Evolutionary conservation across 2,797 vertebrate species (phyloP).

Genomic region (Paramormyrops hopkinsi): DNA sequence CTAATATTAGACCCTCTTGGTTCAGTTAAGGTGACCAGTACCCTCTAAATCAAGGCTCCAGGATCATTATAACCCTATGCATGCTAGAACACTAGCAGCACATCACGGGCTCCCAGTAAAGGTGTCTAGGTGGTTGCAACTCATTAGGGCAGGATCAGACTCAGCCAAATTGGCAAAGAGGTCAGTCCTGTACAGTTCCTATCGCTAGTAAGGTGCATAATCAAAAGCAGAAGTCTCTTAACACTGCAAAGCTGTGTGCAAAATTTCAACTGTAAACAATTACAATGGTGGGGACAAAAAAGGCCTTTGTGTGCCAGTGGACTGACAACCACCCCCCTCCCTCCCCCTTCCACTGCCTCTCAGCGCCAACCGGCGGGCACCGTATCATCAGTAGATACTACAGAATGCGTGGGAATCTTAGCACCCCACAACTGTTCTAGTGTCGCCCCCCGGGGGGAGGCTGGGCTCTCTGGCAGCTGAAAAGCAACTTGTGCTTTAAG

Average conservation of each 20-base stretch:
- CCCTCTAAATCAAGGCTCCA: neutral
- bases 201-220: neutral
- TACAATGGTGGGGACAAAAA: neutral
- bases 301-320: neutral
- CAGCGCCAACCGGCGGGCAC: neutral
- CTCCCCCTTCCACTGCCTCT: neutral
- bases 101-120: neutral
- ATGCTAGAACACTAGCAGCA: neutral
- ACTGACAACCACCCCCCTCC: neutral
- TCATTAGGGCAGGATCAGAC: neutral
- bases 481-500: neutral
- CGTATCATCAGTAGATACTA: neutral
- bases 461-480: neutral
- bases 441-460: neutral
- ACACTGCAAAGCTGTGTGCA: neutral
- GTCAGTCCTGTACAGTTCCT: neutral
- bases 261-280: neutral
- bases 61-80: neutral
- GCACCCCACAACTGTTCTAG: neutral
- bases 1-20: neutral
- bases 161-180: neutral
- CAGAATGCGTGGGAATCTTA: neutral
- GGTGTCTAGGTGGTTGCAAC: neutral
- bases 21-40: neutral
- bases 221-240: neutral